Conservation (phyloP, 2,113 vertebrate genomes). For the Thermophis baileyi region DNA sequence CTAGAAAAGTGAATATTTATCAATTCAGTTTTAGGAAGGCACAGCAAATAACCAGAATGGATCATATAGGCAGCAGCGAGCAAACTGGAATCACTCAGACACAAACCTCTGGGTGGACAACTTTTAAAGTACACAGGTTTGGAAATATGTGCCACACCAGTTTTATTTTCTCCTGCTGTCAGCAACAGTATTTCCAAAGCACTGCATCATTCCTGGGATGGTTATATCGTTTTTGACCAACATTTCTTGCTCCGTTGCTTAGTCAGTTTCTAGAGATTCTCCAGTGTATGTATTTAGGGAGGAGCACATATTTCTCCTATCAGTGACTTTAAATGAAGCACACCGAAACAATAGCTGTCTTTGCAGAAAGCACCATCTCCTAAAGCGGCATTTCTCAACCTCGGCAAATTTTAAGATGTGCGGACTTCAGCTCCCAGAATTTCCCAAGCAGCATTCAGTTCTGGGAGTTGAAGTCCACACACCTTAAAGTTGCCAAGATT, state of each 20-base stretch:
- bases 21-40: background rate
- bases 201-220: background rate
- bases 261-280: background rate
- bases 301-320: background rate
- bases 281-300: background rate
- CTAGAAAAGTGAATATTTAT: background rate
- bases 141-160: background rate
- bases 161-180: background rate
- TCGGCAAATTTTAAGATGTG: background rate
- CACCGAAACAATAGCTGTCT: background rate
- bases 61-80: background rate
- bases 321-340: background rate
- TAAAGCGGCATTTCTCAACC: background rate
- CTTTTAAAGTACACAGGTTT: background rate
- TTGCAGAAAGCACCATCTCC: background rate
- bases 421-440: background rate
- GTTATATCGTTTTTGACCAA: background rate
- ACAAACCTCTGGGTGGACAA: background rate
- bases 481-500: background rate
- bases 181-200: background rate
- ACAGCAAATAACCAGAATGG: background rate
- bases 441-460: background rate
- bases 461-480: background rate
- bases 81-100: background rate
- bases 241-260: background rate